phyloP scores from a whole-genome alignment of 2,888 invertebrate genomes.

The Flabesymbios commensalis region DNA sequence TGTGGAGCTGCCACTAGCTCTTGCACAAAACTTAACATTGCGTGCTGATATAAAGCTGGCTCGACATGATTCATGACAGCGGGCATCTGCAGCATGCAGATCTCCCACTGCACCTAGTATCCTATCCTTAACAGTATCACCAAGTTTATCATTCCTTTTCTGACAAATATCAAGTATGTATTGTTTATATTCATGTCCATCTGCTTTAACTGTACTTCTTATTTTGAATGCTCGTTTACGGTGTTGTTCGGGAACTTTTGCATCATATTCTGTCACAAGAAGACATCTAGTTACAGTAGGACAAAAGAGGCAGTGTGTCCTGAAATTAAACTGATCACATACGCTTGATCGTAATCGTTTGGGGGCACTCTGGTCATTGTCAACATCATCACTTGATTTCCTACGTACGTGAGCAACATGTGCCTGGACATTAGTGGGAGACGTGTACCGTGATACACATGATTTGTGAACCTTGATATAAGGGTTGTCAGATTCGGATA shows the following conservation, averaged over 20 bases:
- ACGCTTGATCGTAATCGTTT: conserved; percentile 4
- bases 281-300: neutral
- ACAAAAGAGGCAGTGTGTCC: neutral
- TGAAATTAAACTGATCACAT: neutral
- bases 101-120: neutral
- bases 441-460: conserved; percentile 1
- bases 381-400: neutral
- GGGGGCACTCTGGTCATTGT: neutral
- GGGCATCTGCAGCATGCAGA: conserved; percentile 4
- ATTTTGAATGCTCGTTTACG: neutral
- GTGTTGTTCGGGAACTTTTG: neutral
- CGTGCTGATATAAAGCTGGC: conserved; percentile 4
- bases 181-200: conserved; percentile 4
- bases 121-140: neutral
- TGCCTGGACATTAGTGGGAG: conserved; percentile 2
- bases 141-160: conserved; percentile 2
- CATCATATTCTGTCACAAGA: neutral
- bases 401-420: conserved; percentile 1
- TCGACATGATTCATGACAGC: conserved; percentile 2
- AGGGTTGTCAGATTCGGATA: neutral
- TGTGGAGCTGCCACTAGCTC: neutral
- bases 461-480: neutral
- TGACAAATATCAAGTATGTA: conserved; percentile 4
- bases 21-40: neutral
- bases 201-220: neutral